A percentile compares a stretch with the other conserved stretches of the same genome.
These are phyloP conservation scores for Xenopus petersii DNA, from an alignment of 2,797 vertebrate genomes.

Conservation along the genomic window DNA sequence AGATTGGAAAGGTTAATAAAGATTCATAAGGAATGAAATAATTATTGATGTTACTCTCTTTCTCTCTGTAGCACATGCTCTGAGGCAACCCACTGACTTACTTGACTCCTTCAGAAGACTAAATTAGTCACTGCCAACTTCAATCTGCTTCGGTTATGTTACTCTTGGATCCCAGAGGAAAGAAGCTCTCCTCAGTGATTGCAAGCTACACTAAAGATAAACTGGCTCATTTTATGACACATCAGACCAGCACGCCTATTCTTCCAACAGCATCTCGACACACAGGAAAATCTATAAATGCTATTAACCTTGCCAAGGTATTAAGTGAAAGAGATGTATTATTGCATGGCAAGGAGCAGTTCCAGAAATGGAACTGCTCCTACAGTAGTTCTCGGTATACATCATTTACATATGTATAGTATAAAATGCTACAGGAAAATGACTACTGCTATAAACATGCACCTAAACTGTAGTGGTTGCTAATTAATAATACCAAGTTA, in stretches of 20 bases:
- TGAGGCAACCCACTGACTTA: conserved; percentile 58
- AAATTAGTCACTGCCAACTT: conserved; percentile 75
- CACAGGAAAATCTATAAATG: conserved; percentile 46
- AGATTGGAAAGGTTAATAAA: neutral
- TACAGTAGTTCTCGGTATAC: conserved; percentile 11
- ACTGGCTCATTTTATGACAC: conserved; percentile 59
- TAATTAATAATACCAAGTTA: too few species aligned
- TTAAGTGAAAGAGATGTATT: conserved; percentile 40
- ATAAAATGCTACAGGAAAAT: neutral
- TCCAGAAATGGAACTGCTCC: conserved; percentile 35
- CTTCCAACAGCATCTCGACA: conserved; percentile 49
- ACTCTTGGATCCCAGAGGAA: conserved; percentile 63
- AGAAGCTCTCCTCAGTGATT: conserved; percentile 55
- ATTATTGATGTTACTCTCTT: conserved; percentile 23
- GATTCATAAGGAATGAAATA: conserved; percentile 21
- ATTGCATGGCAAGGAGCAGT: conserved; percentile 22
- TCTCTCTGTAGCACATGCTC: conserved; percentile 51
- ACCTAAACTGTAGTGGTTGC: too few species aligned
- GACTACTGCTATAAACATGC: too few species aligned
- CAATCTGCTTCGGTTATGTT: conserved; percentile 72
- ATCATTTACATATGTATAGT: conserved; percentile 26
- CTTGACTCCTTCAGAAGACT: conserved; percentile 61
- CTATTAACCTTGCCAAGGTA: conserved; percentile 47
- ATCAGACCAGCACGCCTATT: conserved; percentile 51
- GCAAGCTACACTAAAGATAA: conserved; percentile 64